Percentiles rank a stretch among this genome's conserved stretches.
Evolutionary conservation across 1,140 invertebrate genomes (phyloP).

Genomic region (Geopemphigus sp.): DNA sequence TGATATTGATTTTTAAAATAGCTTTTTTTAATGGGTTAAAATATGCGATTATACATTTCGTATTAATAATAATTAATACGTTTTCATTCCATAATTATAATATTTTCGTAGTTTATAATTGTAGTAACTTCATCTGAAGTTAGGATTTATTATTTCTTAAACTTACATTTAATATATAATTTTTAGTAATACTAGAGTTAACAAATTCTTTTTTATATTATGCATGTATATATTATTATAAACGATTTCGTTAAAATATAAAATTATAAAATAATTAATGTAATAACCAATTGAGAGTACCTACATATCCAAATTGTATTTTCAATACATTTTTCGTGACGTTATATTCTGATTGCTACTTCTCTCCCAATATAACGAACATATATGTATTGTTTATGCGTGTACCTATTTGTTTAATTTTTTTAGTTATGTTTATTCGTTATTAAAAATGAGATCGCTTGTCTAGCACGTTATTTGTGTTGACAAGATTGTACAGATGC

Average conservation of each 20-base stretch:
- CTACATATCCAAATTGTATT: too few relatives aligned
- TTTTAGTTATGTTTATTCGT: not conserved
- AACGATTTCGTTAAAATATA: too few relatives aligned
- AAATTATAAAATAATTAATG: not conserved
- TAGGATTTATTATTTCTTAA: conserved; percentile 2
- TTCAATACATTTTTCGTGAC: too few relatives aligned
- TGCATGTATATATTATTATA: not conserved
- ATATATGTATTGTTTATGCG: not conserved
- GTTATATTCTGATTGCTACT: too few relatives aligned
- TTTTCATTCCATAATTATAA: not conserved
- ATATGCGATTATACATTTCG: not conserved
- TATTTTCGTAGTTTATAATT: not conserved
- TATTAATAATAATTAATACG: not conserved
- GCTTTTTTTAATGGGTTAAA: not conserved
- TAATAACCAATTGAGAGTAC: not conserved
- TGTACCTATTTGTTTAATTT: not conserved
- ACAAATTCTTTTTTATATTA: not conserved
- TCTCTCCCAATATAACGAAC: too few relatives aligned
- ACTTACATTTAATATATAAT: not conserved
- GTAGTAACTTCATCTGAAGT: not conserved
- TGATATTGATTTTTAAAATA: not conserved
- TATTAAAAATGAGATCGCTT: conserved; percentile 10
- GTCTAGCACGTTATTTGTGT: not conserved
- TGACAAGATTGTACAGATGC: conserved; percentile 18
- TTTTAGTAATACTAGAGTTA: not conserved